Evolutionary conservation across 2,888 invertebrate genomes (phyloP).

Genomic region (Catocala sponsa): DNA sequence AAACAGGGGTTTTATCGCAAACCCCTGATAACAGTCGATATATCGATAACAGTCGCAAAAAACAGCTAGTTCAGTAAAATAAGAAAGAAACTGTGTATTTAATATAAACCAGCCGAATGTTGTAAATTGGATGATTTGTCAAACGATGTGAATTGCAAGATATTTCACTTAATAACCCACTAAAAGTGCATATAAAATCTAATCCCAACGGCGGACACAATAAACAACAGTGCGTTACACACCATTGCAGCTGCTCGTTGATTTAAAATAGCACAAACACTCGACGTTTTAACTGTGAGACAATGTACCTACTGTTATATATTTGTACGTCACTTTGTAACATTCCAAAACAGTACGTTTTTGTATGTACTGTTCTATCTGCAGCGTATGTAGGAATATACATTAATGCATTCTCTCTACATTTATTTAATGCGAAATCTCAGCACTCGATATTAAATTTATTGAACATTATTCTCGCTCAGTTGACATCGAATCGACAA

Average conservation of each 20-base stretch:
- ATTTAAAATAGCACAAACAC: slow-evolving; percentile 25
- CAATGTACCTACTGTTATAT: slow-evolving; percentile 26
- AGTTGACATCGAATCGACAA: slow-evolving; percentile 1
- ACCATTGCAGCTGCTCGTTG: slow-evolving; percentile 29
- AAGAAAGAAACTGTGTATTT: too few relatives aligned
- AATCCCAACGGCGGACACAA: slow-evolving; percentile 20
- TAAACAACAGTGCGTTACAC: slow-evolving; percentile 24
- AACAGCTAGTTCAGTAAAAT: too few relatives aligned
- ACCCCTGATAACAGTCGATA: too few relatives aligned
- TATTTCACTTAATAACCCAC: not conserved
- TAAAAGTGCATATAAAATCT: slow-evolving; percentile 13
- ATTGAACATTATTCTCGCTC: slow-evolving; percentile 1
- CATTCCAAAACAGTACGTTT: too few relatives aligned
- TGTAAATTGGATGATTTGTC: too few relatives aligned
- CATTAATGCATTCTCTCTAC: not conserved
- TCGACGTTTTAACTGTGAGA: slow-evolving; percentile 18
- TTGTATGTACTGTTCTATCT: too few relatives aligned
- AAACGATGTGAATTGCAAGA: too few relatives aligned
- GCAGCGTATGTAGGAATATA: too few relatives aligned
- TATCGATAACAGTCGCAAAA: too few relatives aligned
- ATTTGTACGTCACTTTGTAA: not conserved
- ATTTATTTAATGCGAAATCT: not conserved
- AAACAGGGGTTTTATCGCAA: too few relatives aligned
- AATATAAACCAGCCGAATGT: too few relatives aligned
- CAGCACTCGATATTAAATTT: not conserved